Evolutionary conservation across 2,113 vertebrate genomes (phyloP).

Genomic region (Miniopterus natalensis): DNA sequence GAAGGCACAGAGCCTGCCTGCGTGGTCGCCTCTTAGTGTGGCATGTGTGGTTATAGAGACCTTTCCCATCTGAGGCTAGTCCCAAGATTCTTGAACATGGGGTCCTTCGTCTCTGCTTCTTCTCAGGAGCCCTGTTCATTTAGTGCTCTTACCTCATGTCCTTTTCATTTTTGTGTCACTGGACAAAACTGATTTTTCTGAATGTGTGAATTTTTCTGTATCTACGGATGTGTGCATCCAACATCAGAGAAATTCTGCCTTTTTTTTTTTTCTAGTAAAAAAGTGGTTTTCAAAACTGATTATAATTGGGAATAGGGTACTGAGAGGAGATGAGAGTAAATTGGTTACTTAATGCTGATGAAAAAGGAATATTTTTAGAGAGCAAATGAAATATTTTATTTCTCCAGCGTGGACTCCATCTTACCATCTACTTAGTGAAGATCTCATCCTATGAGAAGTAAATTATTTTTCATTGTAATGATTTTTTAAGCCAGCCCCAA

Average conservation of each 20-base stretch:
- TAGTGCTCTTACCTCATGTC: background rate
- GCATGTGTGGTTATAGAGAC: fast-evolving
- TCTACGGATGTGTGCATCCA: background rate
- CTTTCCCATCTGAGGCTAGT: background rate
- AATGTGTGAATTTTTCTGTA: background rate
- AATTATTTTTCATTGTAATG: background rate
- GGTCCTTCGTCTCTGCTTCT: background rate
- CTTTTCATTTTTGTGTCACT: background rate
- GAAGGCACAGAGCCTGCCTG: background rate
- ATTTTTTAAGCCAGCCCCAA: background rate
- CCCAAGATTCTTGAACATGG: background rate
- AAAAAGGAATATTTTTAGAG: background rate
- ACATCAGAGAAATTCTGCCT: background rate
- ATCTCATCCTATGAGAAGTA: background rate
- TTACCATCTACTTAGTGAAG: background rate
- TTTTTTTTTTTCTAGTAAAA: background rate
- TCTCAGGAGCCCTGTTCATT: background rate
- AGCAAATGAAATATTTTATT: background rate
- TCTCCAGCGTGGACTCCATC: background rate
- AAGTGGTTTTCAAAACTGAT: background rate
- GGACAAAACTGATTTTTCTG: background rate
- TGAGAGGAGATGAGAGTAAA: background rate
- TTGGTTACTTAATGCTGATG: background rate
- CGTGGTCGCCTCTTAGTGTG: fast-evolving
- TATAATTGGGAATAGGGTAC: background rate